A percentile compares a stretch with the other conserved stretches of the same genome.
These are phyloP conservation scores for Syngnathus scovelli DNA, from an alignment of 2,113 vertebrate genomes.

Conservation along the genomic window DNA sequence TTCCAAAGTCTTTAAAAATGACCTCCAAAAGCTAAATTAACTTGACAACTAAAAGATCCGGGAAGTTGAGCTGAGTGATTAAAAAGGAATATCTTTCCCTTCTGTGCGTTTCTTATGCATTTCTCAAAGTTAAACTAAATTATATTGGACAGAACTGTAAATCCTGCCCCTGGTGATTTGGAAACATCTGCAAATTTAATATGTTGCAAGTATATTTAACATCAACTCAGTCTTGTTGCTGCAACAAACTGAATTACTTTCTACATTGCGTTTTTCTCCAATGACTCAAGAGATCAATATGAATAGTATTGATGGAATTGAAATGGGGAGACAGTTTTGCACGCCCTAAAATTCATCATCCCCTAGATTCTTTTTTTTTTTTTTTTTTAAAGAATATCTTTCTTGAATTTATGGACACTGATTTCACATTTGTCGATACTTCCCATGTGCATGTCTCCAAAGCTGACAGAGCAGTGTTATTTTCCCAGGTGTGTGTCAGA, in stretches of 20 bases:
- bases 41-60: too few relatives aligned
- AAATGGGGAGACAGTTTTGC: neutral
- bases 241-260: conserved; percentile 11
- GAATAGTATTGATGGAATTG: conserved; percentile 3
- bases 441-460: conserved; percentile 1
- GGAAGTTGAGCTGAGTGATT: too few relatives aligned
- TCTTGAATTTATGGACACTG: conserved; percentile 13
- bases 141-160: neutral
- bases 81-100: neutral
- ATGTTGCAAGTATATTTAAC: conserved; percentile 12
- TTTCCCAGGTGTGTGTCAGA: conserved; percentile 48
- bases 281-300: conserved; percentile 1
- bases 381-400: conserved; percentile 1
- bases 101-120: neutral
- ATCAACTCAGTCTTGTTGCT: conserved; percentile 6
- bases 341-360: conserved; percentile 6
- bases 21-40: too few relatives aligned
- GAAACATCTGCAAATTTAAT: conserved; percentile 27
- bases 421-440: neutral
- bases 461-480: conserved; percentile 35
- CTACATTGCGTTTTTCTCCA: neutral
- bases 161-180: conserved; percentile 11
- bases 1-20: too few relatives aligned
- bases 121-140: neutral
- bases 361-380: conserved; percentile 9